A percentile compares a stretch with the other conserved stretches of the same genome.
phyloP scores from a whole-genome alignment of 2,797 vertebrate species.

The Sebastes glaucus region DNA sequence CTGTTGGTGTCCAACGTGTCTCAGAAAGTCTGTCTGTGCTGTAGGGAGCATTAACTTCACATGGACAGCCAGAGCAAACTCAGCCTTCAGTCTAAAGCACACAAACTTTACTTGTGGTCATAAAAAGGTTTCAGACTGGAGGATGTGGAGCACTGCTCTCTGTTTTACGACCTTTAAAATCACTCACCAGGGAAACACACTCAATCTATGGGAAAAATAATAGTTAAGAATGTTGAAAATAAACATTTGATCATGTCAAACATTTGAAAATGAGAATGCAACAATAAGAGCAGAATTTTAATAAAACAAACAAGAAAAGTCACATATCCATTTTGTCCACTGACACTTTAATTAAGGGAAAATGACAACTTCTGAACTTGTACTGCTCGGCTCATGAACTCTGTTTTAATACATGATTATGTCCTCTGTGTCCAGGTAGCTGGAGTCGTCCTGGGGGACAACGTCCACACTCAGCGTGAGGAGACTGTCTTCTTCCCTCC shows the following conservation, averaged over 20 bases:
- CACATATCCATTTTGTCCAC: neutral
- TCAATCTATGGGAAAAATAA: conserved; percentile 1
- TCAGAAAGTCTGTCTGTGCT: neutral
- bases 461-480: conserved; percentile 16
- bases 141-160: neutral
- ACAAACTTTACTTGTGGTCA: conserved; percentile 16
- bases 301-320: neutral
- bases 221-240: neutral
- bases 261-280: conserved; percentile 27
- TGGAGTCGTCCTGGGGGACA: conserved; percentile 41
- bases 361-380: neutral
- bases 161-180: conserved; percentile 12
- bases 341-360: neutral
- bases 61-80: neutral
- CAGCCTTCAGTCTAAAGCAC: neutral
- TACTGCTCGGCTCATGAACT: neutral
- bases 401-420: neutral
- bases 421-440: conserved; percentile 65
- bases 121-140: conserved; percentile 13
- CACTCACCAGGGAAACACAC: neutral
- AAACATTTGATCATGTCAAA: conserved; percentile 26
- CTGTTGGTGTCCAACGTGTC: neutral
- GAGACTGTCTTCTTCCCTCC: conserved; percentile 43
- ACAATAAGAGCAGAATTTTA: neutral
- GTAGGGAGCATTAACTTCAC: neutral